Conservation (phyloP, 1,140 invertebrate genomes). For the Telenomus remus region DNA sequence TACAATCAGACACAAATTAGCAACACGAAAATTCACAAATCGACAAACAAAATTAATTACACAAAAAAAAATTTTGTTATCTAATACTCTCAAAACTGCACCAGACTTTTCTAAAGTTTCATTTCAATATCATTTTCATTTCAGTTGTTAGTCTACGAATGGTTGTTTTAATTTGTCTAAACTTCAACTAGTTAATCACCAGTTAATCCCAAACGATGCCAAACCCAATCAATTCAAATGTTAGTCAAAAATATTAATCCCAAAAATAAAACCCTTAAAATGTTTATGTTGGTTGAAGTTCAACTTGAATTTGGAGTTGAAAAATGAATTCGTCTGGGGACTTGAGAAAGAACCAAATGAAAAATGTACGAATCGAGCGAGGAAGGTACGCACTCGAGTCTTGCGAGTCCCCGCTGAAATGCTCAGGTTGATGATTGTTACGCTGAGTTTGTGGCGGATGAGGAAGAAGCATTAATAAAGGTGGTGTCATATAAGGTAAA, state of each 20-base stretch:
- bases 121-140: no score
- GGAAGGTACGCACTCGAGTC: slow-evolving; percentile 82
- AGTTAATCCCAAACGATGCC: no score
- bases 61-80: no score
- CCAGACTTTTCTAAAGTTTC: no score
- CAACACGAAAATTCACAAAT: no score
- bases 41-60: slow-evolving; percentile 2
- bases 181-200: background rate
- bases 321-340: background rate
- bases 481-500: slow-evolving; percentile 92
- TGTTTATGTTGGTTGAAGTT: no score
- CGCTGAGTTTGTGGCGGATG: slow-evolving; percentile 65
- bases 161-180: no score
- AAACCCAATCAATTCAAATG: no score
- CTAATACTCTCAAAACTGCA: no score
- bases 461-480: slow-evolving; percentile 77
- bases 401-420: slow-evolving; percentile 90
- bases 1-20: slow-evolving; percentile 66
- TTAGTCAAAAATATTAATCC: no score
- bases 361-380: slow-evolving; percentile 12
- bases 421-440: slow-evolving; percentile 72
- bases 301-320: background rate
- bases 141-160: no score
- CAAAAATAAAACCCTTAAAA: no score
- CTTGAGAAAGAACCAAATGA: background rate